Evolutionary conservation across 2,113 vertebrate species (phyloP).

Genomic region (Melanocharis versteri): DNA sequence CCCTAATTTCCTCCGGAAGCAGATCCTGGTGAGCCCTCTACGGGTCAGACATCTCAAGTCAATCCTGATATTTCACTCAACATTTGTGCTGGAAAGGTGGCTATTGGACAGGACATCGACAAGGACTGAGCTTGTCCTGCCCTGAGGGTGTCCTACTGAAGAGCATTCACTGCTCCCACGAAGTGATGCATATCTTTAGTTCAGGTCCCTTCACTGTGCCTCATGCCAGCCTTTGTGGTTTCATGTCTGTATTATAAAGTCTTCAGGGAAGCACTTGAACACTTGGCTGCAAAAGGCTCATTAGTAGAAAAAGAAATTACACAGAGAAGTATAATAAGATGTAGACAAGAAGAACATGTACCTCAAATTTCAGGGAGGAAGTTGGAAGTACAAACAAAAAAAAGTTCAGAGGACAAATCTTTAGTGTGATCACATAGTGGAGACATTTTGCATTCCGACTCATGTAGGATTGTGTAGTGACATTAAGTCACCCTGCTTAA

Average conservation of each 20-base stretch:
- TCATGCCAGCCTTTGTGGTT: neutral
- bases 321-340: neutral
- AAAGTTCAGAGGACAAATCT: neutral
- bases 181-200: neutral
- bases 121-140: neutral
- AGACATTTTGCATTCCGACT: neutral
- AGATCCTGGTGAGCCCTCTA: neutral
- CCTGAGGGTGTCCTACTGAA: neutral
- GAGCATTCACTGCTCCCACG: neutral
- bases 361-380: neutral
- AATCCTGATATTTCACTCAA: neutral
- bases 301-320: neutral
- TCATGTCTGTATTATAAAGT: neutral
- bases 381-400: neutral
- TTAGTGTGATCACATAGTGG: neutral
- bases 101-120: neutral
- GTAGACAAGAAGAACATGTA: neutral
- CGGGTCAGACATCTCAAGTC: neutral
- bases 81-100: neutral
- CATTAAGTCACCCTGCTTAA: neutral
- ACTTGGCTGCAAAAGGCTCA: neutral
- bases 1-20: neutral
- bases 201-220: neutral
- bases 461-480: neutral
- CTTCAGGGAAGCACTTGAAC: neutral